Base-by-base conservation (phyloP, 1,140 invertebrate species). In the Marisa cornuarietis region DNA sequence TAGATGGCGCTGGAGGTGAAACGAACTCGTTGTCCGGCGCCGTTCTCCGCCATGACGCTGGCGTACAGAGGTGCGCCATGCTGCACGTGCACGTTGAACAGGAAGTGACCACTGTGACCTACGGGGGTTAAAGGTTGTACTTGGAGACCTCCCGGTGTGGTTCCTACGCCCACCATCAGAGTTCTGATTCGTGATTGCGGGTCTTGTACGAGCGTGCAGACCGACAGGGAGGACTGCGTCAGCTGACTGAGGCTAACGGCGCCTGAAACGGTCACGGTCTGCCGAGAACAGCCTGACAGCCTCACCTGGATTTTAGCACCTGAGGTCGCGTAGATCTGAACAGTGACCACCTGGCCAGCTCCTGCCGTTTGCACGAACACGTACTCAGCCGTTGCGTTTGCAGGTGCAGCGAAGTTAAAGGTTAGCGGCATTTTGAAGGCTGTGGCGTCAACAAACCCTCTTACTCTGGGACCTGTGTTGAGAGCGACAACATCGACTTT, bases 151-250 rank as follows among this genome's bases (percentile, higher is more conserved):
- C 78, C 78, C 6, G 24, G 49, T 14, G 75, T 81, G 13, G 81
- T 83, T 74, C 84, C 84, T 22, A 76, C 51, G n/a, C 82, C 82
- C 10, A 82, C 61, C 20, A 62, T 51, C 63, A 83, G 18, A 14
- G 77, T 0, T 51, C 54, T 69, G 4, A 82, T 78, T 14, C 73
- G 80, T 49, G 79, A 82, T 79, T 85, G 82, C 13, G 26, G n/a
- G 71, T 85, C 84, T 16, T 77, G 22, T 2, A 80, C 74, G 62
- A 72, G 73, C 3, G 76, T 63, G 58, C 65, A 79, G 79, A 85
- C 58, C 10, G 79, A 75, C 0, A 85, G 20, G 24, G 26, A n/a
- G 54, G 54, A 68, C 26, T 76, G 74, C 22, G 77, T 78, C 14
- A 83, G 73, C 66, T 85, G 84, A 16, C 75, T 31, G 61, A 80